Evolutionary conservation across 2,888 invertebrate genomes (phyloP), one percentile per base, ranked within the genome.

Genomic region (Ptilodon capucinus): DNA sequence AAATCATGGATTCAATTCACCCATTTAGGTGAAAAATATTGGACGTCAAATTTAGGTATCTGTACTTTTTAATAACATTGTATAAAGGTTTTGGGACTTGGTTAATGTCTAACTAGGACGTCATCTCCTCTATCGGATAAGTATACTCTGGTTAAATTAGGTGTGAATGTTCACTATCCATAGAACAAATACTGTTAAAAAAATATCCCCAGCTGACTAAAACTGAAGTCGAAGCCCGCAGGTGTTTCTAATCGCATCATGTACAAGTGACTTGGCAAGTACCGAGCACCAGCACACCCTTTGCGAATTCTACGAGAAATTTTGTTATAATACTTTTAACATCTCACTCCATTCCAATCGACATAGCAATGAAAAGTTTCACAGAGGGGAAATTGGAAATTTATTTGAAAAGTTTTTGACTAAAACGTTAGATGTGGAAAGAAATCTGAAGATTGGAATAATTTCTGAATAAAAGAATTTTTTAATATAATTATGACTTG

Each of bases 181-280:
- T 7, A 25, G 7, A 25, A 7, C 23, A 7, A n/a, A 11, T 28
- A 28, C 28, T 11, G 11, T n/a, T n/a, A n/a, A 11, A 25, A n/a
- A 28, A 28, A 28, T 28, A 28, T 4, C n/a, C 25, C 25, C n/a
- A 9, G 1, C n/a, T n/a, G 19, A 13, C 39, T 39, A 2, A 39
- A 13, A 21, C 13, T 39, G 1, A 39, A 44, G 44, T 38, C 18
- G 28, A 38, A 8, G 28, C 23, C 39, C 25, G 47, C 59, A 60
- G 48, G 54, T 63, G 63, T 44, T 48, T 49, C 51, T 47, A 54
- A 59, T 58, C 49, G 47, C 46, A 54, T 58, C 42, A 49, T 49
- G 40, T 42, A 30, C 46, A 25, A 51, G 47, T 46, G 43, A 62
- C 48, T 51, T 57, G 23, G 34, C 47, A 47, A 11, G 40, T 19